These are phyloP conservation scores for Scaptomyza cyrtandrae DNA, from an alignment of 2,888 invertebrate species.

Conservation along the genomic window DNA sequence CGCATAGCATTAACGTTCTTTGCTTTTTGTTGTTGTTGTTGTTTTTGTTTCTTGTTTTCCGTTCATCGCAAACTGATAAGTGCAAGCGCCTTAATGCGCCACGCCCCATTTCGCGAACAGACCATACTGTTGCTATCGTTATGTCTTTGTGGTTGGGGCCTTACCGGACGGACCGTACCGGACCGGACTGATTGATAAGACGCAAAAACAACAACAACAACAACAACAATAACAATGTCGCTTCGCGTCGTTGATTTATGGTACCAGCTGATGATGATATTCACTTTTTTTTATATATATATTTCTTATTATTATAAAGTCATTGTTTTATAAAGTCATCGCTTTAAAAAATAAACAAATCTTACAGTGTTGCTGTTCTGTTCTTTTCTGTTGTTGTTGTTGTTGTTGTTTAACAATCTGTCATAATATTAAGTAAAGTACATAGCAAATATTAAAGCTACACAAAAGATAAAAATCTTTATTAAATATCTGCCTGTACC, in stretches of 20 bases:
- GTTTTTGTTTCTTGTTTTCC: not conserved
- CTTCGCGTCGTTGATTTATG: conserved; percentile 35
- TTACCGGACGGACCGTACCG: conserved; percentile 6
- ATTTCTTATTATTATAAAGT: conserved; percentile 18
- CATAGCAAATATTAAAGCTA: not conserved
- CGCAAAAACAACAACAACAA: not conserved
- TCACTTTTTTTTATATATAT: conserved; percentile 25
- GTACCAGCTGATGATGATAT: conserved; percentile 48
- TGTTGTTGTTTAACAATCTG: conserved; percentile 19
- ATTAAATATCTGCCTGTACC: not conserved
- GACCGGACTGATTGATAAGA: conserved; percentile 41
- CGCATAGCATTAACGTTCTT: too few relatives aligned
- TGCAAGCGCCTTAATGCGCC: conserved; percentile 26
- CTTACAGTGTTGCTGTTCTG: too few relatives aligned
- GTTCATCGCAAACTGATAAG: conserved; percentile 35
- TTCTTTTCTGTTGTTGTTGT: not conserved
- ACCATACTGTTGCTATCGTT: conserved; percentile 45
- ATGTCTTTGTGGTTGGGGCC: conserved; percentile 33
- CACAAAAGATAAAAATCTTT: not conserved
- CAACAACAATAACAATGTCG: conserved; percentile 21
- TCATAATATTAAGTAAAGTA: not conserved
- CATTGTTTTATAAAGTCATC: conserved; percentile 46
- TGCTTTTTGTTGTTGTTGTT: too few relatives aligned
- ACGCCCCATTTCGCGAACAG: conserved; percentile 32
- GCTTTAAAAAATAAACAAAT: conserved; percentile 9